These are phyloP conservation scores for Dryobates pubescens DNA, from an alignment of 2,797 vertebrate genomes.

Conservation along the genomic window DNA sequence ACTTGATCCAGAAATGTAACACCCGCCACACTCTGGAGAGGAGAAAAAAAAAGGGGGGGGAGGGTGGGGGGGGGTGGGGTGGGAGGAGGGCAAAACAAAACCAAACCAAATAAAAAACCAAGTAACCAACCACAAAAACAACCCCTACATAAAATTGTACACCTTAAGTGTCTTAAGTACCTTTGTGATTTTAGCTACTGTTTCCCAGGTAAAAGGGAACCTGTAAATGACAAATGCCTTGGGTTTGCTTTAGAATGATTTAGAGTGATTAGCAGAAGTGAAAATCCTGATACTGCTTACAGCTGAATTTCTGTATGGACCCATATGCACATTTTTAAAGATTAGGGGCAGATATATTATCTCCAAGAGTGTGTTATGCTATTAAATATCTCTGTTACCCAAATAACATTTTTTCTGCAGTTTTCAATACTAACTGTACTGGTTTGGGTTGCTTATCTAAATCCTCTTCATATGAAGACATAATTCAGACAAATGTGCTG, in stretches of 20 bases:
- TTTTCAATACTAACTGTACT: neutral
- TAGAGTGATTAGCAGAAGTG: neutral
- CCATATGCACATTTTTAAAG: neutral
- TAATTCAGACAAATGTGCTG: neutral
- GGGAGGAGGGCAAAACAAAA: no score
- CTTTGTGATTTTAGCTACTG: neutral
- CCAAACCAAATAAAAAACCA: no score
- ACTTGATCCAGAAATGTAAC: neutral
- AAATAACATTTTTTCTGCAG: neutral
- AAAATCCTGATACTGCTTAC: neutral
- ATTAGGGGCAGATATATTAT: neutral
- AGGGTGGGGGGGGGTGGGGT: no score
- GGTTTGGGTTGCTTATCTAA: neutral
- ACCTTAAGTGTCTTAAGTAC: neutral
- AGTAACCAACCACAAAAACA: no score
- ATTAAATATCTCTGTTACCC: neutral
- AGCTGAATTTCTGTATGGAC: neutral
- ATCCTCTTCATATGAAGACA: neutral
- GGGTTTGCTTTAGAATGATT: neutral
- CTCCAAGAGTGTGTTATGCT: neutral
- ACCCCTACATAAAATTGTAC: no score
- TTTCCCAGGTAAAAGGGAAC: neutral
- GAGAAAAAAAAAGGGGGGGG: accelerated
- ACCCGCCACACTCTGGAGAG: accelerated
- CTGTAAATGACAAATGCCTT: neutral